Base-by-base conservation (phyloP, 2,113 vertebrate species). In the Mesocricetus auratus region DNA sequence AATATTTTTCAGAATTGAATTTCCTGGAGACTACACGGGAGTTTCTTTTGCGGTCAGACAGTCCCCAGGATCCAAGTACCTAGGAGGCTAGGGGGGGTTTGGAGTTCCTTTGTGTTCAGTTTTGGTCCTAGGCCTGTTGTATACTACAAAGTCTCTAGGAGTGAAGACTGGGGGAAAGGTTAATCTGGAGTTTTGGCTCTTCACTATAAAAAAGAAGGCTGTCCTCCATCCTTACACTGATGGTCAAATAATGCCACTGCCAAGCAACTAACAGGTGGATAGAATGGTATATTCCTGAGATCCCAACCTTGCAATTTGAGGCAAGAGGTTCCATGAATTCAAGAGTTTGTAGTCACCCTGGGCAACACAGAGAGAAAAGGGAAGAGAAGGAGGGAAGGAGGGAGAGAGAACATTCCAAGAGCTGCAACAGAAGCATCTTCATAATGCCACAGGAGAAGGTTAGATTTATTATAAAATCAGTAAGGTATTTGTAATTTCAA, bases 371-470 rank as follows among this genome's bases (percentile, higher is more conserved):
- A n/a, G 42, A 50, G 39, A 42, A 36, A 47, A 42, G 29, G 26
- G 7, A 39, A 66, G 24, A 42, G 10, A 47, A 26, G 26, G 39
- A 82, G n/a, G 10, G 53, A 64, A 21, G 42, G 3, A 53, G 16
- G 9, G 8, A 78, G 24, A 15, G 5, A 68, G 45, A 69, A 33
- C 5, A 16, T 36, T 58, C 36, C 53, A 82, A 86, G 56, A 36
- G 39, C 73, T 79, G 86, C 56, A 81, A 68, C 50, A 66, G 66
- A 94, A 92, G 33, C 66, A 88, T 66, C 62, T 45, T 71, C 19
- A 39, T 39, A 93, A 58, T 26, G 74, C 77, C 64, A 86, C 45
- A 86, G 79, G 79, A 93, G 24, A 88, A 88, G 39, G n/a, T n/a
- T 53, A 69, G 16, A 69, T 8, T 64, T 71, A 24, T 47, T 90